Percentiles rank a stretch among this genome's conserved stretches.
Conservation (phyloP, 2,888 invertebrate genomes). For the Trissonchulus sp. region DNA sequence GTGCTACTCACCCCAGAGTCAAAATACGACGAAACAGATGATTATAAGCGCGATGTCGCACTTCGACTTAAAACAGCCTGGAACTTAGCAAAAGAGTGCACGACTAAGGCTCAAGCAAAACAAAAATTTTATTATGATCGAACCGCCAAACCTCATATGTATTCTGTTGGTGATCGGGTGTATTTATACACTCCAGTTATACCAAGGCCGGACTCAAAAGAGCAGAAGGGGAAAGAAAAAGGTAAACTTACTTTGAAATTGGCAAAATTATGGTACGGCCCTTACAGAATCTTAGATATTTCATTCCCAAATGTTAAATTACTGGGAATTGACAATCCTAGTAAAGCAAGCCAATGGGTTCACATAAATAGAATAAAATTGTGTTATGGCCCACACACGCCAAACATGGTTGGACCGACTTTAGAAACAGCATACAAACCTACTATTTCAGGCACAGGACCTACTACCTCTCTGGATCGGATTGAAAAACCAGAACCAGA, state of each 20-base stretch:
- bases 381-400: not conserved
- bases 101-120: not conserved
- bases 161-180: not conserved
- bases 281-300: not conserved
- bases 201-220: not conserved
- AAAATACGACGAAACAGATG: not conserved
- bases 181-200: not conserved
- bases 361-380: not conserved
- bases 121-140: slow-evolving; percentile 12
- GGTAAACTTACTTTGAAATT: not conserved
- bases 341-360: not conserved
- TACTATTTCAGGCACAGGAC: too few species aligned
- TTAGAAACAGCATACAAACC: too few species aligned
- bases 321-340: not conserved
- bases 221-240: not conserved
- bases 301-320: not conserved
- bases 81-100: not conserved
- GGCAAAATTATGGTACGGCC: not conserved
- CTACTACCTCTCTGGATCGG: too few species aligned
- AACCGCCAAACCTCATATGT: not conserved
- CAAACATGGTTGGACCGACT: too few species aligned
- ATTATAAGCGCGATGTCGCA: not conserved
- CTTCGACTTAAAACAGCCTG: not conserved
- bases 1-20: not conserved
- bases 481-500: too few species aligned